A percentile compares a stretch with the other conserved stretches of the same genome.
phyloP scores from a whole-genome alignment of 2,888 invertebrate species.

The Helicoverpa assulta region DNA sequence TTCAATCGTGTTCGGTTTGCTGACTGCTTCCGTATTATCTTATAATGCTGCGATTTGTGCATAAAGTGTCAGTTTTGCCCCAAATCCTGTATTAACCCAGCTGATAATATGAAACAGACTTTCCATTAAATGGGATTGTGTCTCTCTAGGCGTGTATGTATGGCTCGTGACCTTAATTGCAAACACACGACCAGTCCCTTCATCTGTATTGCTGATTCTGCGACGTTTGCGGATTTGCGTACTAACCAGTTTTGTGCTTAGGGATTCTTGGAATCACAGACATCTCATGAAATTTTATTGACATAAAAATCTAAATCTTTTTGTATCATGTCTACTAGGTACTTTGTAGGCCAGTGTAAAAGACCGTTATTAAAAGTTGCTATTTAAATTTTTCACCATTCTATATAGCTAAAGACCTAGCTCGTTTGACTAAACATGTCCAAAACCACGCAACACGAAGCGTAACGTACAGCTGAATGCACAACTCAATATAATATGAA shows the following conservation, averaged over 20 bases:
- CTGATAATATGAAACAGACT: constrained; percentile 14
- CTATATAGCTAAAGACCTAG: constrained; percentile 32
- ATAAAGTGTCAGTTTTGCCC: constrained; percentile 20
- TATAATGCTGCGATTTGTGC: constrained; percentile 22
- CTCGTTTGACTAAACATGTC: constrained; percentile 49
- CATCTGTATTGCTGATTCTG: constrained; percentile 49
- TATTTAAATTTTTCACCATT: constrained; percentile 27
- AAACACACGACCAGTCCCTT: constrained; percentile 20
- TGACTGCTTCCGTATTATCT: constrained; percentile 39
- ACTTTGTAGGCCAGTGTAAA: neutral
- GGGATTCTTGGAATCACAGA: constrained; percentile 26
- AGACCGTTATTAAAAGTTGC: constrained; percentile 8
- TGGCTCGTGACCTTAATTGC: constrained; percentile 20
- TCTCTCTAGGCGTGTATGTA: neutral
- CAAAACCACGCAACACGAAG: constrained; percentile 46
- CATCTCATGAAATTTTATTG: constrained; percentile 21
- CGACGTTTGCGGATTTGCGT: constrained; percentile 25
- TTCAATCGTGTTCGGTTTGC: constrained; percentile 54
- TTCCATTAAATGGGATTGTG: constrained; percentile 15
- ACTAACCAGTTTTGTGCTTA: constrained; percentile 23
- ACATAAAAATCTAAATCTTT: neutral
- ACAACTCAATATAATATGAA: constrained; percentile 42
- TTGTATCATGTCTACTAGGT: neutral
- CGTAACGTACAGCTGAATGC: constrained; percentile 51
- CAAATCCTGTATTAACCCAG: neutral